Evolutionary conservation across 2,797 vertebrate species (phyloP).

Genomic region (Galago senegalensis): DNA sequence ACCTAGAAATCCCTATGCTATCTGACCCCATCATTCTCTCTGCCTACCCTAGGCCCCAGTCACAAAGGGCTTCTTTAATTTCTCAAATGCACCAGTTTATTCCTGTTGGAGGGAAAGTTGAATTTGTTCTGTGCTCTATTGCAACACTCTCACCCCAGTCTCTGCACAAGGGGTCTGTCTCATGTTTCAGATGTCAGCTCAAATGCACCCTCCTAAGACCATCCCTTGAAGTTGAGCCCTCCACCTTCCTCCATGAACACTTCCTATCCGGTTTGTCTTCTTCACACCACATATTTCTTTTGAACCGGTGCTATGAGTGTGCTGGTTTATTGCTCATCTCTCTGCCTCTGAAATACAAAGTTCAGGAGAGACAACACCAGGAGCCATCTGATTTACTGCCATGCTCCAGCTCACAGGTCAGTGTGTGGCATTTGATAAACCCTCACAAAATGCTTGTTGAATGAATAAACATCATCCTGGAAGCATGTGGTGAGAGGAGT

Average conservation of each 20-base stretch:
- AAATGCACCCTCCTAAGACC: background rate
- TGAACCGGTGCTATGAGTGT: background rate
- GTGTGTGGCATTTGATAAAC: background rate
- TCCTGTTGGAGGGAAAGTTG: background rate
- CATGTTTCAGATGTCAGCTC: background rate
- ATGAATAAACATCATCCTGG: background rate
- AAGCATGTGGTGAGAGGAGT: background rate
- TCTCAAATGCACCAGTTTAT: background rate
- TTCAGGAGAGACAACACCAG: background rate
- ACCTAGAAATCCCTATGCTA: background rate
- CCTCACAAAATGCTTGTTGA: background rate
- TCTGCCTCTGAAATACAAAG: background rate
- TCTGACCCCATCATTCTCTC: background rate
- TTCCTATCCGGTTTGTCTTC: background rate
- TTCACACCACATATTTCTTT: background rate
- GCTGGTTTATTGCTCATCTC: background rate
- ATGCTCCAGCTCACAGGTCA: background rate
- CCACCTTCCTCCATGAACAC: fast-evolving
- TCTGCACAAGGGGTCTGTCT: background rate
- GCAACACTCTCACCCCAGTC: background rate
- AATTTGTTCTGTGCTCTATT: background rate
- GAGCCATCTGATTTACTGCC: background rate
- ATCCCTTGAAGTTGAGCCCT: background rate
- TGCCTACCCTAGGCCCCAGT: too few relatives aligned
- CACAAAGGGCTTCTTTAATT: background rate